A percentile compares a stretch with the other conserved stretches of the same genome.
Evolutionary conservation across 2,888 invertebrate species (phyloP).

Genomic region (Eupithecia abbreviata): DNA sequence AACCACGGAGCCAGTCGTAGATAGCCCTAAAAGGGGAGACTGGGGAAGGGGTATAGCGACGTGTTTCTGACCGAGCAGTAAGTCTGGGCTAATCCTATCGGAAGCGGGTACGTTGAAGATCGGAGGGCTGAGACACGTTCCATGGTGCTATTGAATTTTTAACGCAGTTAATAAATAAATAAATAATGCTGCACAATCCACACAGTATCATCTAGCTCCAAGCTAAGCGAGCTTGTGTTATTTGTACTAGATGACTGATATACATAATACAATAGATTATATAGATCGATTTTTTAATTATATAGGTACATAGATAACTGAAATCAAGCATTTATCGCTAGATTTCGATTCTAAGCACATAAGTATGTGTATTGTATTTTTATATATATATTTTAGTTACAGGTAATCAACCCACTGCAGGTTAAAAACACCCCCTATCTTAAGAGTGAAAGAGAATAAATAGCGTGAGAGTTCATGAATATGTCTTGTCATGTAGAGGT

Average conservation of each 20-base stretch:
- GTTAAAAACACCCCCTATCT: not conserved
- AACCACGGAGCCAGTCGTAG: not conserved
- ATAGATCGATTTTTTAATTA: too few species aligned
- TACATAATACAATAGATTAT: too few species aligned
- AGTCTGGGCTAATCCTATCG: conserved; percentile 84
- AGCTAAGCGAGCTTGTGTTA: too few species aligned
- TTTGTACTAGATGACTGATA: too few species aligned
- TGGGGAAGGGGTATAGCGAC: conserved; percentile 64
- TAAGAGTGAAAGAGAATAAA: not conserved
- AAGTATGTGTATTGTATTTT: not conserved
- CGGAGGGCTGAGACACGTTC: conserved; percentile 68
- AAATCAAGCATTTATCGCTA: not conserved
- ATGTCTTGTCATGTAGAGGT: not conserved
- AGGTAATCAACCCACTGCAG: not conserved
- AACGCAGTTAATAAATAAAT: not conserved
- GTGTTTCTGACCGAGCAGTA: conserved; percentile 83
- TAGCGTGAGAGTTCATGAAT: not conserved
- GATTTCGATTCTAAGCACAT: not conserved
- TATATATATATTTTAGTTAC: not conserved
- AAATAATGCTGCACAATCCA: too few species aligned
- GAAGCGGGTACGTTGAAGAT: conserved; percentile 82
- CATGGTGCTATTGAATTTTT: conserved; percentile 52
- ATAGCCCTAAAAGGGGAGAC: conserved; percentile 41
- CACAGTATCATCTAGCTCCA: too few species aligned
- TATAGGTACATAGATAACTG: too few species aligned